Base-by-base conservation (phyloP, 2,113 vertebrate species). In the Pelusios castaneus region DNA sequence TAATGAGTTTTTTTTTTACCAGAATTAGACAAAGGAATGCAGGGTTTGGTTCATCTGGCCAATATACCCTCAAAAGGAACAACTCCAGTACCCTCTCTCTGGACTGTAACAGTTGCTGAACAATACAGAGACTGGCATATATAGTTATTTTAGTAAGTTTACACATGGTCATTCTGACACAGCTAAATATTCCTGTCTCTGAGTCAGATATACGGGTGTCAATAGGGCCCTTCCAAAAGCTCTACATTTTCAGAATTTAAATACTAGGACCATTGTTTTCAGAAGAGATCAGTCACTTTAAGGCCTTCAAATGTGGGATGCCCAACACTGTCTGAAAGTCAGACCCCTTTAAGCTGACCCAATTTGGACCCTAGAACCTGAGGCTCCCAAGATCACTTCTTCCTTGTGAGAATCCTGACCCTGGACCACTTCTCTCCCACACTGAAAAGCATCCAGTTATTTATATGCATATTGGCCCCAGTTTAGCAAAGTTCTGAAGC, bases 401-500 rank as follows among this genome's bases (percentile, higher is more conserved):
- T 75, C 88, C 52, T 63, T 63, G n/a, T 87, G 77, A 49, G 83
- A 91, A 92, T 0, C 0, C 43, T 85, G 73, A 80, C 43, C 91
- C 31, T 84, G 80, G n/a, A 73, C 19, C 75, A 80, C 88, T 87
- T 93, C 41, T 85, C 82, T 31, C 2, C 58, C 51, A 80, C 93
- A 58, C 58, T 75, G 82, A 81, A 70, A 92, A 80, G n/a, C 54
- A 89, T 55, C 67, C 67, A 73, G 91, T 95, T 92, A 82, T 94
- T 95, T 90, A 8, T 93, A 82, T 58, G 47, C 73, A 86, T 87
- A 96, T 93, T 93, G 96, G 89, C 73, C 89, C 80, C 88, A 93
- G 73, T 87, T 96, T 95, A 93, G 91, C 89, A 90, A 94, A 88
- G 90, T 89, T 49, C 77, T 94, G 80, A 79, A 90, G 52, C n/a